Conservation (phyloP, 2,888 invertebrate genomes). For the Harpalus rufipes region DNA sequence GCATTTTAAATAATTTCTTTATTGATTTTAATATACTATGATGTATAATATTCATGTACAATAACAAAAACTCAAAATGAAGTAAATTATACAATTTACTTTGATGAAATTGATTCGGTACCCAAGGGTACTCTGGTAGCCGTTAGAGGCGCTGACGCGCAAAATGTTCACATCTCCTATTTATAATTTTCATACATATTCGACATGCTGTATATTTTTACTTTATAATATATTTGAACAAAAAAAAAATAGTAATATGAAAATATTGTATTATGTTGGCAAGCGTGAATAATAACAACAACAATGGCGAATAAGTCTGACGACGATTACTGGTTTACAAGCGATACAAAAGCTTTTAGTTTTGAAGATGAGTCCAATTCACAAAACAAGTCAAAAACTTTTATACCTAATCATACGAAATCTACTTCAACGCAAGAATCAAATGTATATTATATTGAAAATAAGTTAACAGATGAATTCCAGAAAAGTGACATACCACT, state of each 20-base stretch:
- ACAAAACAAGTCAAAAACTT: conserved; percentile 11
- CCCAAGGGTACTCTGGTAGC: no score
- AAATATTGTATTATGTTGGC: conserved; percentile 18
- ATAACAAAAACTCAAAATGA: no score
- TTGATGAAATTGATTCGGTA: no score
- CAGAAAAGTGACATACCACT: conserved; percentile 40
- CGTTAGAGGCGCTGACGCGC: no score
- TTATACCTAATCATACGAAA: conserved; percentile 7
- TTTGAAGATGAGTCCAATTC: conserved; percentile 84
- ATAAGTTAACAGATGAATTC: conserved; percentile 35
- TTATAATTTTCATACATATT: not conserved
- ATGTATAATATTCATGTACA: no score
- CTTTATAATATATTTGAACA: not conserved
- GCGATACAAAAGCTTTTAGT: conserved; percentile 85
- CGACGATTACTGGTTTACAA: conserved; percentile 89
- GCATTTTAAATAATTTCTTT: no score
- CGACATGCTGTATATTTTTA: not conserved
- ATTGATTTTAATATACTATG: no score
- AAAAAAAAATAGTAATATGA: not conserved
- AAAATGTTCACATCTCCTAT: no score
- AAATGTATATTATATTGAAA: conserved; percentile 5
- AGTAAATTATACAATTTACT: no score
- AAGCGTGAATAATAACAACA: conserved; percentile 17
- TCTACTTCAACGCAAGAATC: not conserved
- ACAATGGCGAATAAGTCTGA: conserved; percentile 73